These are phyloP conservation scores for Heliocidaris erythrogramma DNA, from an alignment of 35 echinoderm and acorn worm species.

Conservation along the genomic window DNA sequence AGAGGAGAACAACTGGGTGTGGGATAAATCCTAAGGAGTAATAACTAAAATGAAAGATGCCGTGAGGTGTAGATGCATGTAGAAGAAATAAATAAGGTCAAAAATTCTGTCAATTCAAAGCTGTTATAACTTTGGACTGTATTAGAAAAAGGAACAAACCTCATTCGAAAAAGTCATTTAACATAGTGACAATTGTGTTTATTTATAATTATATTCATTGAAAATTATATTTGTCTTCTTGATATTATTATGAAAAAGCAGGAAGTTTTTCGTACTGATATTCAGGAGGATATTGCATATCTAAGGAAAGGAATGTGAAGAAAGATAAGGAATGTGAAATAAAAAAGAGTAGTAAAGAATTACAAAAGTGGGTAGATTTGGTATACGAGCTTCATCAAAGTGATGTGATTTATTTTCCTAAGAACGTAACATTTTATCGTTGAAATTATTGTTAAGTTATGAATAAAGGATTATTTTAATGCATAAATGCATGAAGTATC, in stretches of 20 bases:
- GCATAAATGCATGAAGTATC: background rate
- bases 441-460: background rate
- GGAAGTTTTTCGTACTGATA: background rate
- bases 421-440: background rate
- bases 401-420: background rate
- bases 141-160: no score
- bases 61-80: no score
- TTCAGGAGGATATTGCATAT: background rate
- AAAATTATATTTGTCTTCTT: background rate
- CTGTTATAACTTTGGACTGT: no score
- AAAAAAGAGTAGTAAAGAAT: background rate
- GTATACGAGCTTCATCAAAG: background rate
- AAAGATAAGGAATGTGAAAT: background rate
- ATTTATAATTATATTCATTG: background rate
- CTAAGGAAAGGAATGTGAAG: background rate
- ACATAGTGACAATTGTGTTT: background rate
- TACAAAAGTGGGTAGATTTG: background rate
- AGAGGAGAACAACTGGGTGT: no score
- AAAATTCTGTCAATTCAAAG: no score
- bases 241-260: background rate
- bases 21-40: no score
- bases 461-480: background rate
- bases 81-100: no score
- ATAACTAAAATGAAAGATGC: no score
- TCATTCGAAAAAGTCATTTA: background rate